phyloP scores from a whole-genome alignment of 92 coral and sea anemone species.

The Galaxea fascicularis region DNA sequence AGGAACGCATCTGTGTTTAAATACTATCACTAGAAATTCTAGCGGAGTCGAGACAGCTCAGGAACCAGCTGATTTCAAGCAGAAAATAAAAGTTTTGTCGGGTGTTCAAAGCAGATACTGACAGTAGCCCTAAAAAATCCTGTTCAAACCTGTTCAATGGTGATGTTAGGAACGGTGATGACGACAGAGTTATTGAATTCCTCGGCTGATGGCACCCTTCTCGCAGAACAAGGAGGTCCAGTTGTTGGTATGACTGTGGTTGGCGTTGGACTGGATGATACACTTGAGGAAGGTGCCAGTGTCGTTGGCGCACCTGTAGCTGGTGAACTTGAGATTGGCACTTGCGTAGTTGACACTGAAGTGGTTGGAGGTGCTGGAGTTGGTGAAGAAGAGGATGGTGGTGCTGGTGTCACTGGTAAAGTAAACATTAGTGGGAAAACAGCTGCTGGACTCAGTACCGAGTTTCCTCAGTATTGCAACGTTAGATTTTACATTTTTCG shows the following conservation, averaged over 20 bases:
- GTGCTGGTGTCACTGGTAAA: neutral
- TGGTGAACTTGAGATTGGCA: no score
- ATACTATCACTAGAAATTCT: no score
- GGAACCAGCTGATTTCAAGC: no score
- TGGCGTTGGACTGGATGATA: neutral
- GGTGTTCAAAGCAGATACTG: no score
- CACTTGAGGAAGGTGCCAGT: neutral
- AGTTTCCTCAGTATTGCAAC: no score
- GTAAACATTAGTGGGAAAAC: neutral
- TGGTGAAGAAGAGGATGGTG: neutral
- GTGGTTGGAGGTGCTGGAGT: neutral
- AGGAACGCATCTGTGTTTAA: no score
- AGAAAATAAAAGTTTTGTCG: no score
- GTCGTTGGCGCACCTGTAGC: neutral
- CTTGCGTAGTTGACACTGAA: neutral
- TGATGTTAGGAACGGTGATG: neutral
- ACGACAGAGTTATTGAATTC: conserved; percentile 12
- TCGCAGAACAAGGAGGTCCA: neutral
- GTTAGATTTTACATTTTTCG: no score
- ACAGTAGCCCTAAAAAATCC: neutral
- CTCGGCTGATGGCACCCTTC: neutral
- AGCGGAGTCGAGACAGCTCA: no score
- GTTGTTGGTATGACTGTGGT: neutral
- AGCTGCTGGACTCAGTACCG: no score
- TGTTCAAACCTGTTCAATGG: conserved; percentile 2